These are phyloP conservation scores for Dissostichus mawsoni DNA, from an alignment of 2,113 vertebrate genomes.

Conservation along the genomic window DNA sequence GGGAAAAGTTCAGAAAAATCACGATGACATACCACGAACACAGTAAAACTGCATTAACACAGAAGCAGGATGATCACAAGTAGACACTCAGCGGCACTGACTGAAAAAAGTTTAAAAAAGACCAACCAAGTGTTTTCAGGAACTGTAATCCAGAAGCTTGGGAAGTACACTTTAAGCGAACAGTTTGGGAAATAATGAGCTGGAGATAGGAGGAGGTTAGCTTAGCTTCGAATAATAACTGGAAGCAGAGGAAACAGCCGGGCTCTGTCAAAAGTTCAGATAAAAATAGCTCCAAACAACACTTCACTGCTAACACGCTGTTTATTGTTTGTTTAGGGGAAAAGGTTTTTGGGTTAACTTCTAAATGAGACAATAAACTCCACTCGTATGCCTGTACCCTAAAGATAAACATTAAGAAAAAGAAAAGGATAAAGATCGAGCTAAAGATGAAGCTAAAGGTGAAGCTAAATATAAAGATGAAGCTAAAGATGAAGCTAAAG, in stretches of 20 bases:
- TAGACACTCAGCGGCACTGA: conserved; percentile 15
- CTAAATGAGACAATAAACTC: not conserved
- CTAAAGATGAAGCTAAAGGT: too few relatives aligned
- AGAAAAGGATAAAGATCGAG: not conserved
- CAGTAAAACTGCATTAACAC: conserved; percentile 7
- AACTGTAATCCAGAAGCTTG: not conserved
- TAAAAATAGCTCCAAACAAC: not conserved
- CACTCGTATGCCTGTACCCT: not conserved
- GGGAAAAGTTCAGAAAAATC: conserved; percentile 44
- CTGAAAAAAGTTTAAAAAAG: not conserved
- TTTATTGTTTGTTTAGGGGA: not conserved
- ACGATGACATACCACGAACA: conserved; percentile 10
- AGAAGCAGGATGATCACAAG: not conserved
- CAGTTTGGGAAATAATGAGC: not conserved
- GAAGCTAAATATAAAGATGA: too few relatives aligned
- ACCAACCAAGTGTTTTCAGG: too few relatives aligned
- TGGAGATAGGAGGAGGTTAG: not conserved
- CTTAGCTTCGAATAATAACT: not conserved
- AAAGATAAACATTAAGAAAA: not conserved
- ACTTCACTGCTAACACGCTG: not conserved
- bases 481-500: too few relatives aligned
- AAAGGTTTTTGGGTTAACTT: not conserved
- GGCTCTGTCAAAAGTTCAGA: not conserved
- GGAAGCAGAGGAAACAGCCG: not conserved
- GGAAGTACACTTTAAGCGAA: not conserved